A percentile compares a stretch with the other conserved stretches of the same genome.
phyloP scores from a whole-genome alignment of 1,140 invertebrate species.

The Hydropsyche tenuis region DNA sequence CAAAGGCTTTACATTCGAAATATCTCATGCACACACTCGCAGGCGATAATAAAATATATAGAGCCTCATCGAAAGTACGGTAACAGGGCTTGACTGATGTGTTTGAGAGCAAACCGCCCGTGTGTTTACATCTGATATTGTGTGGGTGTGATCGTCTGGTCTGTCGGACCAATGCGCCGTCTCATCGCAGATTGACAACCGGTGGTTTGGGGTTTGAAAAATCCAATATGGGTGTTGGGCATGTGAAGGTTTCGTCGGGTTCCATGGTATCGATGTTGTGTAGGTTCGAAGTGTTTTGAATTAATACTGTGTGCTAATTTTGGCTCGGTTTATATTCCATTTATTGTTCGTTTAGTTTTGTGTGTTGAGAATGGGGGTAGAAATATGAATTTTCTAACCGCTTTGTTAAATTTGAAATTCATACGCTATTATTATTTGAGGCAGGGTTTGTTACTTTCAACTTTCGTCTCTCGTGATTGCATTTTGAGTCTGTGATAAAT shows the following conservation, averaged over 20 bases:
- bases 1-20: too few species aligned
- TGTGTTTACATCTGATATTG: constrained; percentile 27
- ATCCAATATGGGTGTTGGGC: too few species aligned
- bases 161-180: background rate
- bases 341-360: background rate
- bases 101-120: constrained; percentile 28
- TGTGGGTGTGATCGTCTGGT: constrained; percentile 26
- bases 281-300: background rate
- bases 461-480: too few species aligned
- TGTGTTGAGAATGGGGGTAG: too few species aligned
- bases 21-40: background rate
- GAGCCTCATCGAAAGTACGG: background rate
- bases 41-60: background rate
- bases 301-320: background rate
- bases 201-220: background rate
- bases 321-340: background rate
- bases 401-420: too few species aligned
- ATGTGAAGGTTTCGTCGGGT: too few species aligned
- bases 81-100: constrained; percentile 28
- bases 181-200: background rate
- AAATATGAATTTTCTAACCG: too few species aligned
- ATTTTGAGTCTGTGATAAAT: too few species aligned
- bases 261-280: background rate
- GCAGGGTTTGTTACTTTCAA: too few species aligned
- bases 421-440: too few species aligned